phyloP scores from a whole-genome alignment of 2,797 vertebrate genomes.

The Karalla daura region DNA sequence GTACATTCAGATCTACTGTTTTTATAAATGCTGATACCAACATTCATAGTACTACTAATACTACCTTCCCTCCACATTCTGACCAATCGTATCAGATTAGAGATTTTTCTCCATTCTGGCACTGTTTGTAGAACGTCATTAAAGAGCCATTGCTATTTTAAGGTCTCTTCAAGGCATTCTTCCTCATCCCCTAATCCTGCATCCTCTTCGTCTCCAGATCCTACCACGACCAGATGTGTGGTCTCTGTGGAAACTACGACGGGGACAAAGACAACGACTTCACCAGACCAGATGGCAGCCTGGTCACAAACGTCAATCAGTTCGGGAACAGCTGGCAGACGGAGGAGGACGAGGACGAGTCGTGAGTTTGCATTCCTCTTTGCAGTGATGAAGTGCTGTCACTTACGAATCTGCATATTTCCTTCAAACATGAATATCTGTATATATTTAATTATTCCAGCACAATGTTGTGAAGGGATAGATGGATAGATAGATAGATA shows the following conservation, averaged over 20 bases:
- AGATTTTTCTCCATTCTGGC: slow-evolving; percentile 6
- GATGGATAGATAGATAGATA: background rate
- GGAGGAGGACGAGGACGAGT: slow-evolving; percentile 76
- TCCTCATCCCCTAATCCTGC: slow-evolving; percentile 31
- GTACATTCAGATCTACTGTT: background rate
- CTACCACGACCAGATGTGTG: slow-evolving; percentile 84
- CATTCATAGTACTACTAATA: background rate
- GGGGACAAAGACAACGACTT: slow-evolving; percentile 82
- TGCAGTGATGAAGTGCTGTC: no score
- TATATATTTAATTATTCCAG: no score
- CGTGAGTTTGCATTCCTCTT: slow-evolving; percentile 67
- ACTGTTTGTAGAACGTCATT: background rate
- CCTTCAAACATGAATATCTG: background rate
- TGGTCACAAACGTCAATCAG: slow-evolving; percentile 64
- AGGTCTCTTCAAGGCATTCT: slow-evolving; percentile 15
- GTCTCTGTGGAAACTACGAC: slow-evolving; percentile 87
- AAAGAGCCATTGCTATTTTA: background rate
- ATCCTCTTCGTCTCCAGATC: slow-evolving; percentile 58
- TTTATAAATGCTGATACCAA: slow-evolving; percentile 2
- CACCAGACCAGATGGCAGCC: slow-evolving; percentile 77
- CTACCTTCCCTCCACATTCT: background rate
- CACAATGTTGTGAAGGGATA: no score
- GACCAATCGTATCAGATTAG: background rate
- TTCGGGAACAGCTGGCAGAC: slow-evolving; percentile 87
- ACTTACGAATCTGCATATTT: background rate